A percentile compares a stretch with the other conserved stretches of the same genome.
These are phyloP conservation scores for Phortica magna DNA, from an alignment of 2,888 invertebrate genomes.

Conservation along the genomic window DNA sequence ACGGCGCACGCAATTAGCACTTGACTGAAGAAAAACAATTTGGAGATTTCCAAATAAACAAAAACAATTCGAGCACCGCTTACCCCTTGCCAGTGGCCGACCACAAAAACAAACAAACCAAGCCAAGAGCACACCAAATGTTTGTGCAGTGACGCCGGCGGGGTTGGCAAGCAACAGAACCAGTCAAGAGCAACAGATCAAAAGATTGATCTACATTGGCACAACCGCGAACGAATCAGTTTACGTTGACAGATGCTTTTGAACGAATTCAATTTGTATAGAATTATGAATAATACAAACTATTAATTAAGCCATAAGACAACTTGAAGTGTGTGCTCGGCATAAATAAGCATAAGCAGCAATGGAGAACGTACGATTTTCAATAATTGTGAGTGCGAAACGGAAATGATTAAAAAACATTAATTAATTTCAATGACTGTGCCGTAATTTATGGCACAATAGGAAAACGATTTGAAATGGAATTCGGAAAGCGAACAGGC, in stretches of 20 bases:
- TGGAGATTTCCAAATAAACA: slow-evolving; percentile 22
- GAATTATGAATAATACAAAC: slow-evolving; percentile 14
- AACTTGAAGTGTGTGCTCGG: not conserved
- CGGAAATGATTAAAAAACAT: slow-evolving; percentile 18
- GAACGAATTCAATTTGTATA: slow-evolving; percentile 10
- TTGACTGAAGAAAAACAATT: slow-evolving; percentile 15
- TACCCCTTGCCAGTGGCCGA: not conserved
- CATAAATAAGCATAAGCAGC: slow-evolving; percentile 30
- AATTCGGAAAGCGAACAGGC: slow-evolving; percentile 71
- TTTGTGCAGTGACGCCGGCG: slow-evolving; percentile 5
- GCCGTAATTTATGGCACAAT: slow-evolving; percentile 41
- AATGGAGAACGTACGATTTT: slow-evolving; percentile 78
- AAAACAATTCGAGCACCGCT: not conserved
- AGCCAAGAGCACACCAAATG: slow-evolving; percentile 6
- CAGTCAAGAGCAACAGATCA: slow-evolving; percentile 13
- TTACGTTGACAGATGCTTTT: slow-evolving; percentile 29
- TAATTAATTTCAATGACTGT: slow-evolving; percentile 31
- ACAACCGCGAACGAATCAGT: slow-evolving; percentile 9
- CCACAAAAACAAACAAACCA: slow-evolving; percentile 20
- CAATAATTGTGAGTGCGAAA: slow-evolving; percentile 76
- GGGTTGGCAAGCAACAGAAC: not conserved
- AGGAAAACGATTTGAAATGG: slow-evolving; percentile 78
- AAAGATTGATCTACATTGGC: slow-evolving; percentile 14
- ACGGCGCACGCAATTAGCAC: slow-evolving; percentile 1
- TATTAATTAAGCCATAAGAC: slow-evolving; percentile 6